Base-by-base conservation (phyloP, 1,140 invertebrate genomes). In the Drosophila serrata region DNA sequence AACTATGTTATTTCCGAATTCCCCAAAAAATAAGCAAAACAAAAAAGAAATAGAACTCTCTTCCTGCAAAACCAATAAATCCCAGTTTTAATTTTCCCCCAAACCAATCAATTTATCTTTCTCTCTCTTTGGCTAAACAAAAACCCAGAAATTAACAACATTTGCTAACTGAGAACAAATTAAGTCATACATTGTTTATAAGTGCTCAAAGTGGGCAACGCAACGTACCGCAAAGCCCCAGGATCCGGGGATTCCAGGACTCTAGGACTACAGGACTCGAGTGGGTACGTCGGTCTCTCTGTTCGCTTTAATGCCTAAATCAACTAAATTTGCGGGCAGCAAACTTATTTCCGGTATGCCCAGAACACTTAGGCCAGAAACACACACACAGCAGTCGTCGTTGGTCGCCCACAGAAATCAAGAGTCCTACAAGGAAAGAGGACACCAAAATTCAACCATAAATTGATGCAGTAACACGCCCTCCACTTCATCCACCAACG, bases 241-340 rank as follows among this genome's bases (percentile, higher is more conserved):
- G 61, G 42, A 63, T 65, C 22, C 35, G 33, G 46, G 40, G 37
- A 43, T 19, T 19, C 9, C 35, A 33, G 49, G 43, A 15, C 19
- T 13, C 19, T 6, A 12, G 39, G 29, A 42, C 17, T n/a, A 4
- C 27, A 24, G 48, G 39, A 60, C 19, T 33, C 24, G n/a, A 13
- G 37, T 24, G 24, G 24, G 24, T 37, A 11, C n/a, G 24, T 31
- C 45, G 31, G 35, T 27, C 35, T 27, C 35, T 63, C 63, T 49
- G 80, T 86, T 86, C 82, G 80, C 85, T 90, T 90, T 90, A 90
- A 90, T 90, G 85, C 85, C 85, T 90, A 90, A 90, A 90, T 90
- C 85, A 90, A 90, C 85, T 90, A 90, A 90, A 87, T 90, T 90
- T 90, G 85, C 78, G 85, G 85, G 75, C 81, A 79, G 86, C 85